phyloP scores from a whole-genome alignment of 2,113 vertebrate species.

The Marmota flaviventris region DNA sequence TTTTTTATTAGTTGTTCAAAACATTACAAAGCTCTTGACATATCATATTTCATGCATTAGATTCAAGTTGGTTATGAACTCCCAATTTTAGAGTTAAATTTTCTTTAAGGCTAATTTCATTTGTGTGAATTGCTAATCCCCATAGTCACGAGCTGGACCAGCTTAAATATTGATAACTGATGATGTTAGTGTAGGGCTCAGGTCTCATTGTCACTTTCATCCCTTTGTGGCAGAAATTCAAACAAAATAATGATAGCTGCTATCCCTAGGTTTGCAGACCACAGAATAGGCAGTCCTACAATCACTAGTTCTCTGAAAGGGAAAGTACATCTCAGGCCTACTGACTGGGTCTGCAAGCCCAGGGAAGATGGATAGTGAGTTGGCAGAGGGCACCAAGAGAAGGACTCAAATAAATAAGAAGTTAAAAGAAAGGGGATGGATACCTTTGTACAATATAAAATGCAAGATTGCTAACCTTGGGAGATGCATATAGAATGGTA shows the following conservation, averaged over 20 bases:
- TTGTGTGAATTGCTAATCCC: conserved; percentile 3
- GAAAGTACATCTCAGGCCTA: neutral
- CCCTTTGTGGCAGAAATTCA: neutral
- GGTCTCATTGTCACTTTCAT: neutral
- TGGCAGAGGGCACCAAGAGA: neutral
- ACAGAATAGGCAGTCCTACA: neutral
- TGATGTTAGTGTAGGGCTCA: neutral
- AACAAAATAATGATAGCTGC: neutral
- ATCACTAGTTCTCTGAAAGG: neutral
- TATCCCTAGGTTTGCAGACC: neutral
- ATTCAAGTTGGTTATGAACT: too few species aligned
- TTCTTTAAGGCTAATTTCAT: neutral
- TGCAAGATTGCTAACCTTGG: neutral
- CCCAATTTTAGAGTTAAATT: neutral
- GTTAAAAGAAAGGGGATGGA: neutral
- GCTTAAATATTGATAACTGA: neutral
- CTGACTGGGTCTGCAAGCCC: neutral
- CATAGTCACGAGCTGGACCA: neutral
- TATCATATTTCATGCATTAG: too few species aligned
- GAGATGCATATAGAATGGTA: neutral
- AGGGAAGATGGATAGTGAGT: neutral
- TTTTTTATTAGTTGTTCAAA: neutral
- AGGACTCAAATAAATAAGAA: neutral
- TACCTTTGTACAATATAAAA: neutral
- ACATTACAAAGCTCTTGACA: too few species aligned